Conservation (phyloP, 2,888 invertebrate genomes). For the Dermolepida albohirtum region DNA sequence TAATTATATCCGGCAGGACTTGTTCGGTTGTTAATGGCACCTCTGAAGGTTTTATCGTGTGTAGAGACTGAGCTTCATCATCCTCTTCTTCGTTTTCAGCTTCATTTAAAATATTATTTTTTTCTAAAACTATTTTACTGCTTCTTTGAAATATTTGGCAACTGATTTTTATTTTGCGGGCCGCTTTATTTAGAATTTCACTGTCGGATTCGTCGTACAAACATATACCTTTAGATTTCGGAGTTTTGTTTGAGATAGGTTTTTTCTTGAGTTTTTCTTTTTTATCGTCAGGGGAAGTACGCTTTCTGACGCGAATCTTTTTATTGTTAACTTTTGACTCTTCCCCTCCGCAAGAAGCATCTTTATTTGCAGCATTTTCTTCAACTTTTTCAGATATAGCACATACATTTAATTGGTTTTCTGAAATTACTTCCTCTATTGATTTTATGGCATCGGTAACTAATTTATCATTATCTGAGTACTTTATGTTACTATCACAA, state of each 20-base stretch:
- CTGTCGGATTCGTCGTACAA: conserved; percentile 31
- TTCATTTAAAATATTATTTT: conserved; percentile 14
- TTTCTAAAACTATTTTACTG: conserved; percentile 36
- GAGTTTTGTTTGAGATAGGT: conserved; percentile 15
- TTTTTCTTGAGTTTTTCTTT: conserved; percentile 32
- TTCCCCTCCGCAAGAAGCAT: not conserved
- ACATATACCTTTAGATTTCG: conserved; percentile 14
- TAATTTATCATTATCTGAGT: conserved; percentile 8
- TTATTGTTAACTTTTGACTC: conserved; percentile 14
- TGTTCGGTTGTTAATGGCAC: not conserved
- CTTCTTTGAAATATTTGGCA: conserved; percentile 42
- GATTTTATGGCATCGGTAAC: no score
- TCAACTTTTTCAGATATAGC: no score
- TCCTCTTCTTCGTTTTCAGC: conserved; percentile 37
- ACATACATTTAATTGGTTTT: no score
- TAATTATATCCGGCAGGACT: conserved; percentile 13
- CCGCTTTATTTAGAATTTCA: conserved; percentile 29
- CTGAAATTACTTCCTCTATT: no score
- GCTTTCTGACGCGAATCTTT: conserved; percentile 29
- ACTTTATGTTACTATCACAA: not conserved
- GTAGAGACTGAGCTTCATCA: not conserved
- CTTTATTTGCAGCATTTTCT: not conserved
- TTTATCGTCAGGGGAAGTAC: conserved; percentile 10
- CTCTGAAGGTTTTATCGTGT: not conserved
- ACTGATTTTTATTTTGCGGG: conserved; percentile 40